phyloP scores from a whole-genome alignment of 2,888 invertebrate genomes.

The Tinea trinotella region DNA sequence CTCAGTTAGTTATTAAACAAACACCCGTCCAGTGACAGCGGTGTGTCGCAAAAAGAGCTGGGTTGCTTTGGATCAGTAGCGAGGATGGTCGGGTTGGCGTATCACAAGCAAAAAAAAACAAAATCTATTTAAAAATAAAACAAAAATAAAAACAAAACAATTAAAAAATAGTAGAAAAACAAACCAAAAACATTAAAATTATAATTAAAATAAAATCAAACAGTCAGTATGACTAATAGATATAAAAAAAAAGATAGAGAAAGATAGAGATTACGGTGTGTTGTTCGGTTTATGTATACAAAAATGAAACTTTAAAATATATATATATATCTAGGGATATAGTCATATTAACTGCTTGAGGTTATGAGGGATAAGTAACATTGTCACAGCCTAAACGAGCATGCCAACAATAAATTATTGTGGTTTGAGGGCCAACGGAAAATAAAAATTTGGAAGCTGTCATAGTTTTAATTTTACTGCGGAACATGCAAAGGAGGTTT shows the following conservation, averaged over 20 bases:
- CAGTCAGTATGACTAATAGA: conserved; percentile 68
- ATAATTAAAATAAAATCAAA: conserved; percentile 49
- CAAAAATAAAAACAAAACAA: conserved; percentile 31
- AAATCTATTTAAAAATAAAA: conserved; percentile 51
- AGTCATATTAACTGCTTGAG: conserved; percentile 70
- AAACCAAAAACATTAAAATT: conserved; percentile 35
- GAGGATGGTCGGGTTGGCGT: conserved; percentile 64
- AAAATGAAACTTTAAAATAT: conserved; percentile 24
- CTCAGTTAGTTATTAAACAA: conserved; percentile 27
- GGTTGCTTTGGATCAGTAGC: conserved; percentile 57
- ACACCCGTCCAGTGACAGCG: background rate
- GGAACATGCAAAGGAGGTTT: conserved; percentile 47
- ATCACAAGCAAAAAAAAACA: conserved; percentile 63
- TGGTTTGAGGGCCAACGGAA: conserved; percentile 12
- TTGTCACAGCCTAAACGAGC: conserved; percentile 66
- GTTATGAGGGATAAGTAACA: conserved; percentile 66
- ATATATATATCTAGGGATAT: conserved; percentile 30
- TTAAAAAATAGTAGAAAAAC: conserved; percentile 31
- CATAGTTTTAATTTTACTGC: conserved; percentile 27
- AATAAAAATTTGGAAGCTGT: conserved; percentile 4
- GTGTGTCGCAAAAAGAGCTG: conserved; percentile 40
- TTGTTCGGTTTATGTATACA: conserved; percentile 55
- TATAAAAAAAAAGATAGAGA: conserved; percentile 58
- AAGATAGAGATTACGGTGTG: conserved; percentile 50
- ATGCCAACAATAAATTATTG: conserved; percentile 45